phyloP scores from a whole-genome alignment of 1,140 invertebrate species.

The Meloidogyne hapla region DNA sequence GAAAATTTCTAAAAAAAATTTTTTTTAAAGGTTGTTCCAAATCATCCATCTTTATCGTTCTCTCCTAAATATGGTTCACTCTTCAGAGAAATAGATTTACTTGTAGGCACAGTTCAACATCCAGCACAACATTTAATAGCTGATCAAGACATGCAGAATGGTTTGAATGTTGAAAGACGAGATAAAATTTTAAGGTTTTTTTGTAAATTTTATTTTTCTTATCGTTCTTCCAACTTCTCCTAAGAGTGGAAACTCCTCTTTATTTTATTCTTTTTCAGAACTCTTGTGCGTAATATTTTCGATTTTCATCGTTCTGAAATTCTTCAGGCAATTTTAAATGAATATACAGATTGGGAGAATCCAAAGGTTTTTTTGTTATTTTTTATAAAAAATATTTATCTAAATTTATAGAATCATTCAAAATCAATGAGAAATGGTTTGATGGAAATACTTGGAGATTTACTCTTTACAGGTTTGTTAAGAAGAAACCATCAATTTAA shows the following conservation, averaged over 20 bases:
- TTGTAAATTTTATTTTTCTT: not conserved
- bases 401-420: constrained; percentile 70
- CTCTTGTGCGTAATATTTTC: constrained; percentile 79
- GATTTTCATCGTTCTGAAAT: constrained; percentile 86
- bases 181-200: constrained; percentile 66
- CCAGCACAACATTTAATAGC: constrained; percentile 85
- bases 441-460: constrained; percentile 86
- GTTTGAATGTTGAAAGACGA: constrained; percentile 79
- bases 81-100: too few species aligned
- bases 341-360: constrained; percentile 94
- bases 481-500: constrained; percentile 78
- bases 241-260: too few species aligned
- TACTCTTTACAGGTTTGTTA: constrained; percentile 80
- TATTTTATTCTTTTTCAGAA: constrained; percentile 64
- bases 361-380: constrained; percentile 66
- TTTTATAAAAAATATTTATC: not conserved
- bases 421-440: constrained; percentile 86
- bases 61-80: too few species aligned
- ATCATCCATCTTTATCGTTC: too few species aligned
- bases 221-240: not conserved
- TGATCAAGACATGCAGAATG: constrained; percentile 83
- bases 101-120: constrained; percentile 81
- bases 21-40: too few species aligned
- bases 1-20: too few species aligned
- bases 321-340: constrained; percentile 91